A percentile compares a stretch with the other conserved stretches of the same genome.
These are phyloP conservation scores for Anabas testudineus DNA, from an alignment of 2,797 vertebrate species.

Conservation along the genomic window DNA sequence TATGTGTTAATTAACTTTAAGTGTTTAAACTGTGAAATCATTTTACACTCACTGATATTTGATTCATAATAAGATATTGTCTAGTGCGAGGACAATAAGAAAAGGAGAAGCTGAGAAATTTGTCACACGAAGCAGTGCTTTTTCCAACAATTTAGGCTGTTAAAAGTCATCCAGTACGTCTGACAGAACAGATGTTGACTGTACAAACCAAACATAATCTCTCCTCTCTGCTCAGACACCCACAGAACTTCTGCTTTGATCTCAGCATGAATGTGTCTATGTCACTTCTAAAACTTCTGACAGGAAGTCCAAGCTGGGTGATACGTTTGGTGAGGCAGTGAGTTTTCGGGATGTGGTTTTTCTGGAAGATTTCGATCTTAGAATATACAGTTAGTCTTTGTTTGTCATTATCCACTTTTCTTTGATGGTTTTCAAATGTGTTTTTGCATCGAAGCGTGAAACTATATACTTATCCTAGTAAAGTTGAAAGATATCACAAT, in stretches of 20 bases:
- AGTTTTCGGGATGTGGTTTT: constrained; percentile 77
- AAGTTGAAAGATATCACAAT: constrained; percentile 63
- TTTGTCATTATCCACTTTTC: constrained; percentile 61
- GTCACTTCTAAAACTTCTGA: constrained; percentile 69
- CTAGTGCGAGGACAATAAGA: neutral
- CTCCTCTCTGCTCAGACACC: constrained; percentile 51
- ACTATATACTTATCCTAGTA: constrained; percentile 36
- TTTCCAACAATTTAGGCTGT: neutral
- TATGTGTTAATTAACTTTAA: too few species aligned
- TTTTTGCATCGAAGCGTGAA: constrained; percentile 57
- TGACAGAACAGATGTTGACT: constrained; percentile 44
- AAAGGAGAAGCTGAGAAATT: constrained; percentile 4
- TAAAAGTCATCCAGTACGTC: neutral
- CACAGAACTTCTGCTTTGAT: constrained; percentile 67
- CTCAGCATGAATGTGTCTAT: constrained; percentile 69
- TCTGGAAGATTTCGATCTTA: constrained; percentile 63
- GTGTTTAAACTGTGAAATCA: neutral
- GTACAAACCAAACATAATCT: constrained; percentile 44
- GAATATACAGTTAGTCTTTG: constrained; percentile 71
- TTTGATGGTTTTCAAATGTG: constrained; percentile 60
- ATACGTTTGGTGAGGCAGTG: constrained; percentile 59
- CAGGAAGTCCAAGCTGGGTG: constrained; percentile 65
- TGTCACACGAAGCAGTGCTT: neutral
- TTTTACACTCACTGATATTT: neutral
- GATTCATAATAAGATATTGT: neutral